Evolutionary conservation across 2,113 vertebrate genomes (phyloP), one percentile per base, ranked within the genome.

Genomic region (Aplodontia rufa): DNA sequence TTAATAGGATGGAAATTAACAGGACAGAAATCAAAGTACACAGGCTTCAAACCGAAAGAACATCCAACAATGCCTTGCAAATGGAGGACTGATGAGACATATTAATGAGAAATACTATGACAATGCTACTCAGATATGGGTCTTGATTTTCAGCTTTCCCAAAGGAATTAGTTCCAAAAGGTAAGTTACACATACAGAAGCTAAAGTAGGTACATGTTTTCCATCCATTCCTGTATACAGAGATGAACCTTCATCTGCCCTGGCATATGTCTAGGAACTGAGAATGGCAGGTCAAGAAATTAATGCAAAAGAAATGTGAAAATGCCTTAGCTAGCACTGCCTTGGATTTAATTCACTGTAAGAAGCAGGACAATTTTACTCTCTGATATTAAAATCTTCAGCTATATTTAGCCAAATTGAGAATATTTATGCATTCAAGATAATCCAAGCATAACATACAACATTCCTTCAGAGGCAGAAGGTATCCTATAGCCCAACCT

Each of bases 31-130:
- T 81, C 58, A 90, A 84, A 91, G 90, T 35, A 47, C 26, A 30
- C 64, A 87, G 68, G 81, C 91, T 87, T 94, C 92, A 71, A 83
- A 80, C 72, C 76, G 86, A 60, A 60, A 93, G 64, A 95, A 93
- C 78, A 91, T 35, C 45, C 60, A 58, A 88, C 68, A 37, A 71
- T 8, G 64, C 53, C 90, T 86, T 76, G 51, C 87, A 82, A 80
- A 72, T 5, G 24, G 37, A 86, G 86, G 64, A 81, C 74, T 49
- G 47, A 81, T 83, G 47, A 30, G 37, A 94, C 80, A 79, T 96
- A 82, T 64, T 87, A 90, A 95, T 84, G 90, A 94, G 94, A 91
- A 94, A 95, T 20, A 37, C 53, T 68, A n/a, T 80, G 24, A 58
- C 66, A 75, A 51, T 47, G 45, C 42, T 93, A 75, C 78, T 94